Evolutionary conservation across 2,797 vertebrate genomes (phyloP), one percentile per base, ranked within the genome.

Genomic region (Sebastes hubbsi): DNA sequence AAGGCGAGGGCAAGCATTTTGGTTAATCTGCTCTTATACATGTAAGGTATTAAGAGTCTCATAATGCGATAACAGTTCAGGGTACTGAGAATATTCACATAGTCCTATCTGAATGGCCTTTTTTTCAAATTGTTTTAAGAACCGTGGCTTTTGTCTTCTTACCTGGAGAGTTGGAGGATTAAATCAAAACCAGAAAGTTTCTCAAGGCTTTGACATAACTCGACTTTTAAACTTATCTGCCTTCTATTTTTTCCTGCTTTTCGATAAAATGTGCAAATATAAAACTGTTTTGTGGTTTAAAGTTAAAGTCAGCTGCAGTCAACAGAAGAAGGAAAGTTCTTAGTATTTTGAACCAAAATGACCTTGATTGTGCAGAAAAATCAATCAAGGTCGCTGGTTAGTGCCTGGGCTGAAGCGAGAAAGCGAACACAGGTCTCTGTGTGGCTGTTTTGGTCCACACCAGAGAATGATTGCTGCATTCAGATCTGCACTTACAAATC

Each of bases 1-100:
- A 70, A 61, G 75, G 64, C 42, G 24, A 68, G 55, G 62, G 27
- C 54, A 34, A 32, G 42, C 22, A 20, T 82, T 80, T 73, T 38
- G 10, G 20, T 75, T 83, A 75, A 77, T 86, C 73, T 75, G 27
- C 74, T 81, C 65, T 73, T 72, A 61, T 24, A 62, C 25, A 18
- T 60, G 22, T 54, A 49, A 34, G 54, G 54, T 72, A 46, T 70
- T 60, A 66, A 67, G 30, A 66, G 60, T 68, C n/a, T 82, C 42
- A 52, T 24, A 42, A n/a, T 54, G 69, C 2, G 22, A 68, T 77
- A 65, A 70, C 59, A 78, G 58, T 82, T 71, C 60, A 27, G 20
- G n/a, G 13, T 73, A 66, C 27, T 52, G 73, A 55, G 30, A 73
- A 61, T 64, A 85, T 74, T 59, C 65, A 64, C 14, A 25, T 11